phyloP scores from a whole-genome alignment of 2,797 vertebrate species.

The Danionella dracula region DNA sequence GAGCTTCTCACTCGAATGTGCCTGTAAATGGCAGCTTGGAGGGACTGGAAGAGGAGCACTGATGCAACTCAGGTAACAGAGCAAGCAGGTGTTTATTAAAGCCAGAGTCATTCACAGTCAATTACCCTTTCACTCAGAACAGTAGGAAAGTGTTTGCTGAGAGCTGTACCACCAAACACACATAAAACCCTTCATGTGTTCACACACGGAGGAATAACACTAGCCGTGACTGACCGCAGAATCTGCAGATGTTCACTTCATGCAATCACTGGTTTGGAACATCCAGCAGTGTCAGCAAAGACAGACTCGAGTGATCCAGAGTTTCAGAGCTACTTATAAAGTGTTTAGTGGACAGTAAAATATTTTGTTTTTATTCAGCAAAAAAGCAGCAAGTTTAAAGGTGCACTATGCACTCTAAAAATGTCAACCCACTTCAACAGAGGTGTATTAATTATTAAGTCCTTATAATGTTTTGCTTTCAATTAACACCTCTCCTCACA shows the following conservation, averaged over 20 bases:
- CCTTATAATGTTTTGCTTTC: too few species aligned
- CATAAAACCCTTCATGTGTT: background rate
- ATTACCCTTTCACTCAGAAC: conserved; percentile 44
- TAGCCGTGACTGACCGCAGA: background rate
- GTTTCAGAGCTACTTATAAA: too few species aligned
- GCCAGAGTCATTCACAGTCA: conserved; percentile 46
- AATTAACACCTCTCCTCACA: too few species aligned
- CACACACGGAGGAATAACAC: background rate
- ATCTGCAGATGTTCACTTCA: conserved; percentile 2
- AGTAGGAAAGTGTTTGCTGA: conserved; percentile 10
- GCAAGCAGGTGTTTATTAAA: conserved; percentile 42
- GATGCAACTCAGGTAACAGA: conserved; percentile 20
- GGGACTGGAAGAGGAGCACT: conserved; percentile 15
- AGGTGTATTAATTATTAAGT: too few species aligned
- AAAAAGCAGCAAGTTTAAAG: too few species aligned
- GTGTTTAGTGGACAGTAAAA: too few species aligned
- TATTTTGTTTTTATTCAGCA: too few species aligned
- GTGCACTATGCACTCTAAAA: too few species aligned
- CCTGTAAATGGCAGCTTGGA: conserved; percentile 39
- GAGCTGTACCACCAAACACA: conserved; percentile 6
- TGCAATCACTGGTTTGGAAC: background rate
- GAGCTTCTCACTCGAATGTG: conserved; percentile 35
- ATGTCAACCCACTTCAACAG: too few species aligned
- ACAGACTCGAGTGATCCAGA: background rate
- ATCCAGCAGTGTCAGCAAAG: background rate